Base-by-base conservation (phyloP, 92 coral and sea anemone genomes). In the Anthopleura xanthogrammica region DNA sequence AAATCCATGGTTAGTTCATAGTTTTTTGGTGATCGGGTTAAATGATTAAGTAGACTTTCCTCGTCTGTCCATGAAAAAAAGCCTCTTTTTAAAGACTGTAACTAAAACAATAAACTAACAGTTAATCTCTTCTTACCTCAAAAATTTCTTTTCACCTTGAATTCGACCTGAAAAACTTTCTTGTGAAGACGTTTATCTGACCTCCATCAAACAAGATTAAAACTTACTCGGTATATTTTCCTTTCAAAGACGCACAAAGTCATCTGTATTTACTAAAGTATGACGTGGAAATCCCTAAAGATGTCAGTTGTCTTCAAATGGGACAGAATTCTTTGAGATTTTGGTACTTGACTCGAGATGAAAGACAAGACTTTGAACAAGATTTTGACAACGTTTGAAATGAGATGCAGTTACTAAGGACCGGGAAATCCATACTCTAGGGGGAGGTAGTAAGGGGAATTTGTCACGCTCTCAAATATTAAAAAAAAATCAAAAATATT, bases 401-500 rank as follows among this genome's bases (percentile, higher is more conserved):
- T 29, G 48, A 46, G 74, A 81, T 43, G 50, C 58, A 52, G 84
- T 81, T 48, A n/a, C 84, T 60, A 81, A 60, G 84, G 70, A 48
- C 58, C 56, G 50, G 50, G 3, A 65, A 80, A 66, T 52, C 2
- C 29, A 20, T 23, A 71, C 76, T 62, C 22, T 41, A 41, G 65
- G 83, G 83, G 72, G 60, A 11, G 72, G 60, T 12, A 20, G 17
- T 58, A 58, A 58, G n/a, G n/a, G 2, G 4, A 58, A n/a, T 58
- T 58, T 58, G 17, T 58, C 17, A 14, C 6, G 19, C n/a, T 58
- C 22, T 58, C 64, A 58, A 58, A 58, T 5, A 14, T 19, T 14
- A 4, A 12, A 58, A 4, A 58, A 58, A 14, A 4, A 14, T 16
- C 2, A 12, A 0, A 58, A 5, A 4, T 16, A 58, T 11, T 2